phyloP scores from a whole-genome alignment of 2,888 invertebrate species.

The Xestia c-nigrum region DNA sequence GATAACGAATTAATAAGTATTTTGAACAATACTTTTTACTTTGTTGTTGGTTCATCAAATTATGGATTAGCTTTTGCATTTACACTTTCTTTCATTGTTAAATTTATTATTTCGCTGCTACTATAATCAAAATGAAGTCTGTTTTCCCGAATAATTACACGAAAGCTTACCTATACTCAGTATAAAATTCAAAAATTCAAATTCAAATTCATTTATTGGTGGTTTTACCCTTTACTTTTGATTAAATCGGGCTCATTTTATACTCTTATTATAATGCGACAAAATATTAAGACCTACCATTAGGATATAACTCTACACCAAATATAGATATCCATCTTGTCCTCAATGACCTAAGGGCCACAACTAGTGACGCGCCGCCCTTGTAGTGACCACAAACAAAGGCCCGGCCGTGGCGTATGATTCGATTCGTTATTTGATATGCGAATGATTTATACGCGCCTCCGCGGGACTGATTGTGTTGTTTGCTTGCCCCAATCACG shows the following conservation, averaged over 20 bases:
- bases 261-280: too few relatives aligned
- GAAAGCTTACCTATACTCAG: neutral
- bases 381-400: constrained; percentile 46
- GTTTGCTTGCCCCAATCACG: constrained; percentile 65
- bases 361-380: constrained; percentile 25
- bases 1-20: neutral
- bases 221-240: neutral
- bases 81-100: neutral
- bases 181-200: too few relatives aligned
- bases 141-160: neutral
- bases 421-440: constrained; percentile 60
- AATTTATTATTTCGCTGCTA: neutral
- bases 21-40: neutral
- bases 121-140: neutral
- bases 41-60: neutral
- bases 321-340: neutral
- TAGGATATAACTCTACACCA: neutral
- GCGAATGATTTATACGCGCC: constrained; percentile 63
- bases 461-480: constrained; percentile 59
- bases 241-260: neutral
- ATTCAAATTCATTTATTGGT: too few relatives aligned
- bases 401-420: constrained; percentile 42
- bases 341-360: too few relatives aligned
- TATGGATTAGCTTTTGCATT: too few relatives aligned
- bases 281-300: neutral